These are phyloP conservation scores for Coptodon rendalli DNA, from an alignment of 2,113 vertebrate species.

Conservation along the genomic window DNA sequence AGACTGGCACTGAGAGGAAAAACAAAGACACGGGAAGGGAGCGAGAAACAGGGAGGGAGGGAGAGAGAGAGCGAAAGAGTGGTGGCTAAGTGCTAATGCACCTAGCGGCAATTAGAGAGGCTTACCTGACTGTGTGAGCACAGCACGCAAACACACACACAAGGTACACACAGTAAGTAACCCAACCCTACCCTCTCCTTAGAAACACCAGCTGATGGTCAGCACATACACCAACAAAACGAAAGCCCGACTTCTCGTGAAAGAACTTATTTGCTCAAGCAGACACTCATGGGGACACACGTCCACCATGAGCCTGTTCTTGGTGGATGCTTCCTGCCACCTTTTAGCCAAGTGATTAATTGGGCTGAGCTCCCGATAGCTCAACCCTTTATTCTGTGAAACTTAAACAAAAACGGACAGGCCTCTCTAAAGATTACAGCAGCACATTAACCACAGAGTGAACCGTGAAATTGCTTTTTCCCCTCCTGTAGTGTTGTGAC, in stretches of 20 bases:
- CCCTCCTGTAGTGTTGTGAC: conserved; percentile 68
- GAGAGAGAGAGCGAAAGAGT: conserved; percentile 11
- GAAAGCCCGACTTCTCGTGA: neutral
- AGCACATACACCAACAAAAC: neutral
- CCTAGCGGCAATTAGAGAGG: conserved; percentile 73
- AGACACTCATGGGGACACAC: neutral
- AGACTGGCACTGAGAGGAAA: conserved; percentile 74
- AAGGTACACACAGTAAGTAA: conserved; percentile 31
- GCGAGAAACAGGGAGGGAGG: neutral
- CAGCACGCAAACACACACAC: conserved; percentile 45
- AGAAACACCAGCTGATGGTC: conserved; percentile 31
- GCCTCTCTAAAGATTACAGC: conserved; percentile 72
- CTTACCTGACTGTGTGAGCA: conserved; percentile 63
- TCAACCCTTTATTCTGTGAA: conserved; percentile 73
- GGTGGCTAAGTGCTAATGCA: conserved; percentile 71
- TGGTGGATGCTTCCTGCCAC: conserved; percentile 28
- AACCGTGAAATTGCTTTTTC: conserved; percentile 83
- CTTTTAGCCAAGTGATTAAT: conserved; percentile 67
- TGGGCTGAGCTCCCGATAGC: conserved; percentile 67
- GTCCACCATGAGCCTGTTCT: neutral
- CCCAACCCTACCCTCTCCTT: neutral
- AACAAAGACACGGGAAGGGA: conserved; percentile 57
- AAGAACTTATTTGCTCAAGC: conserved; percentile 10
- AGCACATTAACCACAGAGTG: conserved; percentile 66
- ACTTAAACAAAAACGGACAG: conserved; percentile 72